These are phyloP conservation scores for Tolmerus cingulatus DNA, from an alignment of 2,888 invertebrate genomes.

Conservation along the genomic window DNA sequence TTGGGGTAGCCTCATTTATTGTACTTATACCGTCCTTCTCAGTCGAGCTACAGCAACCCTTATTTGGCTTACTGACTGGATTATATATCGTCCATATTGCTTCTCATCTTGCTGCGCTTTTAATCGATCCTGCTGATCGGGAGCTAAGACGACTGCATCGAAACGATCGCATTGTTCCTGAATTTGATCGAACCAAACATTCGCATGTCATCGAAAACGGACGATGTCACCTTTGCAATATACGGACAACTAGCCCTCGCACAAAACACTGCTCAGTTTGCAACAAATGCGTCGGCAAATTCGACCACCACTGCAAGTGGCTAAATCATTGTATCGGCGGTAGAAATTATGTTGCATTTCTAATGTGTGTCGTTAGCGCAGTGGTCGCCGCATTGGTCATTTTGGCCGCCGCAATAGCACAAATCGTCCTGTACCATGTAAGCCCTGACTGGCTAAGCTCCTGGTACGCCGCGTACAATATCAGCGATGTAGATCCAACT, in stretches of 20 bases:
- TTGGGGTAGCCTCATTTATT: constrained; percentile 75
- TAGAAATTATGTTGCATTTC: constrained; percentile 86
- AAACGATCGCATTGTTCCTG: constrained; percentile 72
- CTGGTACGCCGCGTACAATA: constrained; percentile 56
- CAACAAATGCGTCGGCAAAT: constrained; percentile 94
- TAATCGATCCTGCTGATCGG: constrained; percentile 89
- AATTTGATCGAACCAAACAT: constrained; percentile 87
- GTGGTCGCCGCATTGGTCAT: constrained; percentile 76
- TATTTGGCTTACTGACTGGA: constrained; percentile 70
- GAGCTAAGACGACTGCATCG: constrained; percentile 73
- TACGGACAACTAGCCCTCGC: constrained; percentile 74
- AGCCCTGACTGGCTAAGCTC: constrained; percentile 67
- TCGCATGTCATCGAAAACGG: constrained; percentile 95
- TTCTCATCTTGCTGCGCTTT: constrained; percentile 79
- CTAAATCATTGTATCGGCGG: constrained; percentile 96
- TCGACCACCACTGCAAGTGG: constrained; percentile 99
- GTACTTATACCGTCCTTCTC: constrained; percentile 78
- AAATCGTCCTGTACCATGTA: constrained; percentile 72
- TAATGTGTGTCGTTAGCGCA: constrained; percentile 81
- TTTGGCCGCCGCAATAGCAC: constrained; percentile 73
- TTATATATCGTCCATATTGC: constrained; percentile 76
- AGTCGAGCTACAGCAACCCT: constrained; percentile 69
- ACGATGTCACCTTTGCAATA: constrained; percentile 90
- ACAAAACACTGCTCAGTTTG: constrained; percentile 97
- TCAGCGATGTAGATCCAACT: constrained; percentile 12